Evolutionary conservation across 2,797 vertebrate genomes (phyloP), one percentile per base, ranked within the genome.

Genomic region (Vireo griseus): DNA sequence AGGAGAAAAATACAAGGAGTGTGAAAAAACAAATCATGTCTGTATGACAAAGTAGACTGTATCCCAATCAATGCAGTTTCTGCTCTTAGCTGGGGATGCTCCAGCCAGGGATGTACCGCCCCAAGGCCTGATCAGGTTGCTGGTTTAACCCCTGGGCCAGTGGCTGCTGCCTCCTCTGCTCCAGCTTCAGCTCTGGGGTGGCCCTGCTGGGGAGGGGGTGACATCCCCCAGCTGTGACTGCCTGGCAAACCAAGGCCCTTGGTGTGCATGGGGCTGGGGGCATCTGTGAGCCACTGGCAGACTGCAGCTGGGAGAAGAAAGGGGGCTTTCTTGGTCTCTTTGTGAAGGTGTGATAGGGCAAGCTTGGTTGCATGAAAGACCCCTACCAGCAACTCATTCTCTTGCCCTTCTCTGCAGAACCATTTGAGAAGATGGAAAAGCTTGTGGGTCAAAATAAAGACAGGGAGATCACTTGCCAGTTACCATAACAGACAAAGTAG

Each of bases 161-260:
- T 29, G 24, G 9, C 24, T 54, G 25, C 31, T 62, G 47, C 25
- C n/a, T 51, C 7, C 16, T 19, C 31, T 69, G 25, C 33, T 61
- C 29, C 37, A 31, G 21, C 24, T 48, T 50, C 45, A 68, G 33
- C 7, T 55, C 26, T 29, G 13, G 9, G 18, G 2, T 47, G 19
- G 19, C 15, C 15, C 10, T 1, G 0, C 4, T 61, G 31, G 6
- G 6, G 5, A 37, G 2, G 3, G 7, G 6, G 5, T 51, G 39
- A 48, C 22, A 47, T 0, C 8, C 8, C 13, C 9, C 5, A 5
- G 25, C 54, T 45, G 28, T 62, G 24, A 13, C 21, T 44, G 20
- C 24, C 24, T 28, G 2, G 18, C 16, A 55, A 61, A 44, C 6
- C 33, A n/a, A 5, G 15, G 25, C 8, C 24, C 6, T 62, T 26